Conservation (phyloP, 2,113 vertebrate genomes). For the Oryzias curvinotus region DNA sequence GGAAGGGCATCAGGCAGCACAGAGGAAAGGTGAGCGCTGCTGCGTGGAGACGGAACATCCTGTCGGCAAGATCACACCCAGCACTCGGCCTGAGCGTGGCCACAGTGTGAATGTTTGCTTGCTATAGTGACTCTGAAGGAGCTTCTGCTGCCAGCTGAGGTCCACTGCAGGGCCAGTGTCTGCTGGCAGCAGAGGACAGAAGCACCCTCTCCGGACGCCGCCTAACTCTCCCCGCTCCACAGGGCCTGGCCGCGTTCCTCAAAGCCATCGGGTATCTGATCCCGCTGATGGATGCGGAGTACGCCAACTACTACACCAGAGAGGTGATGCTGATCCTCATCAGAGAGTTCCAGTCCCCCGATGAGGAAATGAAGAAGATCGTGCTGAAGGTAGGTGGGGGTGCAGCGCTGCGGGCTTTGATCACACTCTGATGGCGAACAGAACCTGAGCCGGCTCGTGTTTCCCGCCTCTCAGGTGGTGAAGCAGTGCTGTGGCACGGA, state of each 20-base stretch:
- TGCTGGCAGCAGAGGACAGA: slow-evolving; percentile 40
- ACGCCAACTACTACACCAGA: slow-evolving; percentile 98
- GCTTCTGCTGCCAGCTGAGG: slow-evolving; percentile 45
- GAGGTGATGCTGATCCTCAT: slow-evolving; percentile 99
- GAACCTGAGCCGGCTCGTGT: background rate
- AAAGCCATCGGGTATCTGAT: slow-evolving; percentile 99
- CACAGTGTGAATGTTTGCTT: slow-evolving; percentile 55
- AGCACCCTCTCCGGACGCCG: too few relatives aligned
- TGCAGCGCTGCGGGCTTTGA: too few relatives aligned
- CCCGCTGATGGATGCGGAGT: slow-evolving; percentile 97
- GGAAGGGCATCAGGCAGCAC: slow-evolving; percentile 98
- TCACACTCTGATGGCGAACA: too few relatives aligned
- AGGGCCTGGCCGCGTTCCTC: slow-evolving; percentile 98
- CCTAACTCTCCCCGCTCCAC: slow-evolving; percentile 6
- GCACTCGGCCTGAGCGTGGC: slow-evolving; percentile 39
- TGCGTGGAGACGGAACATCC: too few relatives aligned
- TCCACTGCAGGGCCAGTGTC: slow-evolving; percentile 22
- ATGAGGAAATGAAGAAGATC: slow-evolving; percentile 99
- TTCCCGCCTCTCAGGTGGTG: slow-evolving; percentile 82
- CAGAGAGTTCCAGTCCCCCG: slow-evolving; percentile 98
- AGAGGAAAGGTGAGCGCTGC: slow-evolving; percentile 86
- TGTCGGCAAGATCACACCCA: slow-evolving; percentile 51
- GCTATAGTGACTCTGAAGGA: slow-evolving; percentile 27
- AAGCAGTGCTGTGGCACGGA: slow-evolving; percentile 98
- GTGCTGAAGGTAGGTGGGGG: slow-evolving; percentile 86